These are phyloP conservation scores for Tiphia femorata DNA, from an alignment of 2,888 invertebrate species.

Conservation along the genomic window DNA sequence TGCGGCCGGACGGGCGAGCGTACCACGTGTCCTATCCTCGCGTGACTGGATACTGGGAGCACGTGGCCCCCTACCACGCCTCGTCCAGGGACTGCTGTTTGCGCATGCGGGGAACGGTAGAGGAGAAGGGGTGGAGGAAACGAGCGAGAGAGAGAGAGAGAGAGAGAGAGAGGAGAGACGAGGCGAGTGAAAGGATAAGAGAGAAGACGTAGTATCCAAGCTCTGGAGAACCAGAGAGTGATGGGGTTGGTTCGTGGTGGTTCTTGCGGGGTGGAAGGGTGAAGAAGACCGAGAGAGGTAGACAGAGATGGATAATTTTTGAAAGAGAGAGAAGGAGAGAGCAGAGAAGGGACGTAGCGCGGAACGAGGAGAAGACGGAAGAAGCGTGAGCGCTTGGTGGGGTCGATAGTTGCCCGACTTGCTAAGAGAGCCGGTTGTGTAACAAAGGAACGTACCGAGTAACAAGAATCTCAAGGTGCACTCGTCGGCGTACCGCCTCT, in stretches of 20 bases:
- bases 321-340: conserved; percentile 6
- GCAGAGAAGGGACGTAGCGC: neutral
- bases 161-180: neutral
- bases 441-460: conserved; percentile 46
- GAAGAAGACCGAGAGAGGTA: neutral
- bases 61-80: conserved; percentile 50
- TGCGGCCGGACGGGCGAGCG: conserved; percentile 30
- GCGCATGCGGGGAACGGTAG: conserved; percentile 17
- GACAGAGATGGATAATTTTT: neutral
- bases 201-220: too few species aligned
- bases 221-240: too few species aligned
- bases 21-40: conserved; percentile 47
- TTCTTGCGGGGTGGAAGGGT: too few species aligned
- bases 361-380: conserved; percentile 1
- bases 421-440: conserved; percentile 47
- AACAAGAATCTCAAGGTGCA: conserved; percentile 38
- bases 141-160: neutral
- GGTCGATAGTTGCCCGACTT: conserved; percentile 52
- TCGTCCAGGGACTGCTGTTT: conserved; percentile 16
- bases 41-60: conserved; percentile 45
- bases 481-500: conserved; percentile 29
- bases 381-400: conserved; percentile 22
- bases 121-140: conserved; percentile 5
- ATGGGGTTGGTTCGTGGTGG: too few species aligned
- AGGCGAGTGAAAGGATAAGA: neutral